A percentile compares a stretch with the other conserved stretches of the same genome.
Evolutionary conservation across 2,797 vertebrate genomes (phyloP).

Genomic region (Thripadectes ignobilis): DNA sequence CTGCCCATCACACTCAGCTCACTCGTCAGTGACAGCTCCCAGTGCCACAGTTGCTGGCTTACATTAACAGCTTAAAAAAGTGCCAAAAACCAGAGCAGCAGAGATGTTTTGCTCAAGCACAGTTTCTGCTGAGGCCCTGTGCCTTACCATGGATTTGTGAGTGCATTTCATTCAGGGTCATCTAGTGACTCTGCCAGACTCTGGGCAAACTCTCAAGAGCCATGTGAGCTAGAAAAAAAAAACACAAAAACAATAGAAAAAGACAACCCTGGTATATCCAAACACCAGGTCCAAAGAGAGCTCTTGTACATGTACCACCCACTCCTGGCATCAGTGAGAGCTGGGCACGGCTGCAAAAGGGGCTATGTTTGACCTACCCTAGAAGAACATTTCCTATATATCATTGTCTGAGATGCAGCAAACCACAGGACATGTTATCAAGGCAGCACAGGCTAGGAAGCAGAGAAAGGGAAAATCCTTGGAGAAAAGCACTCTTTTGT

Average conservation of each 20-base stretch:
- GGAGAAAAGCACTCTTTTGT: background rate
- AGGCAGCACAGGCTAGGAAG: background rate
- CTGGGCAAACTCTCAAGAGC: background rate
- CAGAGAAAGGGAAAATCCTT: background rate
- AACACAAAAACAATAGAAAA: background rate
- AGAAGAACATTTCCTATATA: background rate
- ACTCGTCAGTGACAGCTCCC: background rate
- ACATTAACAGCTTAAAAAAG: background rate
- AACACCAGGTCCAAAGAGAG: background rate
- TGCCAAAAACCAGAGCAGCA: background rate
- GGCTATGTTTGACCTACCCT: background rate
- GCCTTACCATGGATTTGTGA: background rate
- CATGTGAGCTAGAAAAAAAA: background rate
- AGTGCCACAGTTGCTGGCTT: background rate
- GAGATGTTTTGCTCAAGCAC: background rate
- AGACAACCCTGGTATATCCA: background rate
- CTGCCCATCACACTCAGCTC: background rate
- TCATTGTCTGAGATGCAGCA: background rate
- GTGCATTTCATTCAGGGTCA: background rate
- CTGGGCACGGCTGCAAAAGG: background rate
- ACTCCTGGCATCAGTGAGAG: background rate
- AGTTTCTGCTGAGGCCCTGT: background rate
- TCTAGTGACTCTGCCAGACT: background rate
- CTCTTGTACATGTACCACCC: background rate
- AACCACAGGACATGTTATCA: background rate